phyloP scores from a whole-genome alignment of 2,888 invertebrate species.

The Elmis aenea region DNA sequence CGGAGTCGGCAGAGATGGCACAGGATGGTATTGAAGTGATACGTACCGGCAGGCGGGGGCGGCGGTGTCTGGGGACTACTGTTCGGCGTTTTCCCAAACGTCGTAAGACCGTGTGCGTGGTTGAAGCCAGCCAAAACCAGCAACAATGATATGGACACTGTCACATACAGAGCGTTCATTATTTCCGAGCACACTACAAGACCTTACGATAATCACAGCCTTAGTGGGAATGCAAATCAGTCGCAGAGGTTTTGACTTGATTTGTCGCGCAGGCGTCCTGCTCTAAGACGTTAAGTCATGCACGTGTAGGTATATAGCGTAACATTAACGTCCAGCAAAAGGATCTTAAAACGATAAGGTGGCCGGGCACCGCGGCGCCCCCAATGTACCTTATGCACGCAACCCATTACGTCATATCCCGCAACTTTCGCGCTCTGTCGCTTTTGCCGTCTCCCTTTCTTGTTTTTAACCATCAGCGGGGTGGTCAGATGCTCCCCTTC shows the following conservation, averaged over 20 bases:
- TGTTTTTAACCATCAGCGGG: conserved; percentile 6
- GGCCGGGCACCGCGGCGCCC: conserved; percentile 38
- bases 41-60: conserved; percentile 36
- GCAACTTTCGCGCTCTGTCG: conserved; percentile 10
- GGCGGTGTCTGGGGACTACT: conserved; percentile 28
- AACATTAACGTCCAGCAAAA: conserved; percentile 37
- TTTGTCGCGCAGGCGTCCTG: conserved; percentile 22
- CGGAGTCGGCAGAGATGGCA: conserved; percentile 13
- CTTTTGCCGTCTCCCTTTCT: conserved; percentile 7
- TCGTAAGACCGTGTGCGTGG: conserved; percentile 46
- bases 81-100: conserved; percentile 43
- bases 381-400: conserved; percentile 36
- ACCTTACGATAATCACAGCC: conserved; percentile 35
- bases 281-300: conserved; percentile 33
- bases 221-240: conserved; percentile 32
- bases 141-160: conserved; percentile 52
- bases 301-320: conserved; percentile 37
- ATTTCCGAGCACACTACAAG: conserved; percentile 27
- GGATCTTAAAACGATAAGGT: conserved; percentile 41
- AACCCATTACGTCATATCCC: conserved; percentile 41
- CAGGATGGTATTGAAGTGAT: conserved; percentile 18
- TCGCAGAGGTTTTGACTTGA: conserved; percentile 19
- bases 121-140: conserved; percentile 49
- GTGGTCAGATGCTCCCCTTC: conserved; percentile 11
- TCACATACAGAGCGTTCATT: conserved; percentile 45